These are phyloP conservation scores for Oostethus manadensis DNA, from an alignment of 2,113 vertebrate species.

Conservation along the genomic window DNA sequence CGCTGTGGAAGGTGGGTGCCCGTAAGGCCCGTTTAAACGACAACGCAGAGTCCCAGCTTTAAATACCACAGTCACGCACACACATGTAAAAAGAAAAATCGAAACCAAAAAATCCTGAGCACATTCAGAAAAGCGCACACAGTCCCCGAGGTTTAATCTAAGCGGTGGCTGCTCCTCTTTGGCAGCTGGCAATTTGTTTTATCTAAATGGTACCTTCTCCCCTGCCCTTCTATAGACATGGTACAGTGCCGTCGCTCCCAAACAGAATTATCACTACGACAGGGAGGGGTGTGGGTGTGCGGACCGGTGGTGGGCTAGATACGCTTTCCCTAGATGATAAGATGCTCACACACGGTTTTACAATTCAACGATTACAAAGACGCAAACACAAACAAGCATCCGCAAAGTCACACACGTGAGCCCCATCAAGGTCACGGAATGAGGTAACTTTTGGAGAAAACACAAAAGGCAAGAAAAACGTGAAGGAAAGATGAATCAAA, in stretches of 20 bases:
- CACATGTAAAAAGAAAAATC: conserved; percentile 32
- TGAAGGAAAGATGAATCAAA: no score
- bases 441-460: conserved; percentile 41
- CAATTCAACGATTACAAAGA: conserved; percentile 60
- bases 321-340: conserved; percentile 41
- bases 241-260: conserved; percentile 62
- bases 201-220: conserved; percentile 72
- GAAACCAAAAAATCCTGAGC: conserved; percentile 23
- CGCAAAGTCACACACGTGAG: conserved; percentile 32
- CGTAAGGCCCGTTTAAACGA: conserved; percentile 18
- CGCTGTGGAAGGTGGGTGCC: conserved; percentile 65
- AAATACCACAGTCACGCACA: conserved; percentile 25
- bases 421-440: conserved; percentile 56
- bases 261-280: conserved; percentile 72
- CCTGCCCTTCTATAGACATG: conserved; percentile 63
- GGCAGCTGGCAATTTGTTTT: conserved; percentile 74
- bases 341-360: conserved; percentile 54
- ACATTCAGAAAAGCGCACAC: conserved; percentile 38
- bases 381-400: conserved; percentile 39
- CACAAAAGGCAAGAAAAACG: conserved; percentile 31
- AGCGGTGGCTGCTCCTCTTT: conserved; percentile 55
- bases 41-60: conserved; percentile 10
- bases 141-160: conserved; percentile 56
- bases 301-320: conserved; percentile 16
- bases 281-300: conserved; percentile 40